Evolutionary conservation across 2,888 invertebrate species (phyloP), one percentile per base, ranked within the genome.

Genomic region (Patella ulyssiponensis): DNA sequence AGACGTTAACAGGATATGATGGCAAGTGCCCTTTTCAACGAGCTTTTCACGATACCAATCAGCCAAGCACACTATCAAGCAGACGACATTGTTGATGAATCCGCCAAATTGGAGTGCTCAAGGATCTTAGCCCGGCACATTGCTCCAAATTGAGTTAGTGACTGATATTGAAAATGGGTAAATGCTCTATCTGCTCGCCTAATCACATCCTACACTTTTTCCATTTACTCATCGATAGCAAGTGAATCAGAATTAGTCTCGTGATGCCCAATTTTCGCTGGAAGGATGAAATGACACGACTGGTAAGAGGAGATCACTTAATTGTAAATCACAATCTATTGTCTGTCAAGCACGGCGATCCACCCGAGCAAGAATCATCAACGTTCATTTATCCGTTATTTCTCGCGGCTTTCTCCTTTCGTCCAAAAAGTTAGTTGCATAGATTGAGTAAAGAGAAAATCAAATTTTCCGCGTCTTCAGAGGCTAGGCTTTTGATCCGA

Each of bases 41-140:
- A 11, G 23, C 64, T 64, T 23, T 64, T 64, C 20, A 23, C 23
- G 64, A 64, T 23, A 64, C 64, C 64, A 64, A 64, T 64, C 64
- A 64, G 64, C 64, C 64, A 23, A 64, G 64, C 64, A 20, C 23
- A 23, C 23, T 64, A 64, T 64, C 64, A 64, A 20, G 20, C 23
- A 64, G 64, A 20, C 64, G 23, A 14, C 64, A 64, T 64, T 64
- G 64, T 64, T 64, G 64, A 64, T 64, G 64, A 64, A 64, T 64
- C 64, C 73, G 58, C 73, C 69, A 77, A 77, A 77, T 77, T 77
- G 77, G 53, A 73, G 77, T 56, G 77, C 73, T 77, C 76, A 77
- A 69, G 58, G 73, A 73, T 70, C 51, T 69, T 73, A 77, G 73
- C 70, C 73, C 53, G 53, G 54, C 77, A 73, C 77, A 77, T 73